phyloP scores from a whole-genome alignment of 1,140 invertebrate species.

The Neodiprion virginianus region DNA sequence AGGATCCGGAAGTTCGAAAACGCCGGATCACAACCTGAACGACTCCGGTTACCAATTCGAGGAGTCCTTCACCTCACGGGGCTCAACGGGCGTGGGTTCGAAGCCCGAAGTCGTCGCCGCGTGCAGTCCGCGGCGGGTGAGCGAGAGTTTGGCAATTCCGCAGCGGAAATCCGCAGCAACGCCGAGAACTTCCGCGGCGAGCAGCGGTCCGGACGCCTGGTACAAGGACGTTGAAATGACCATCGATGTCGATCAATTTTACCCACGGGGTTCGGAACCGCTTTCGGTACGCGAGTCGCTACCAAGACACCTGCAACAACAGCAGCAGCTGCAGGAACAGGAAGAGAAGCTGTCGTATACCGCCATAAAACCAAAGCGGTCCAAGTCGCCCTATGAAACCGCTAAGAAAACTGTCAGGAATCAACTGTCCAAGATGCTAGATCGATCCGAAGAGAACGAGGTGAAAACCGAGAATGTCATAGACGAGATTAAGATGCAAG shows the following conservation, averaged over 20 bases:
- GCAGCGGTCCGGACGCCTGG: constrained; percentile 35
- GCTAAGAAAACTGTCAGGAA: neutral
- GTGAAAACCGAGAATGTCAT: neutral
- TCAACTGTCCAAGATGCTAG: constrained; percentile 17
- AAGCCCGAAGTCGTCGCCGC: constrained; percentile 22
- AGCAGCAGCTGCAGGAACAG: neutral
- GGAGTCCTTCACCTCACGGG: constrained; percentile 33
- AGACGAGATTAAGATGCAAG: constrained; percentile 24
- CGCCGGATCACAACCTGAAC: constrained; percentile 25
- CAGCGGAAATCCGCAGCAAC: constrained; percentile 31
- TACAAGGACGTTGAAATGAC: constrained; percentile 37
- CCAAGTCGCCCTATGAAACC: neutral
- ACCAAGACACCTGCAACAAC: constrained; percentile 3
- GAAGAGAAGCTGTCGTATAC: constrained; percentile 21
- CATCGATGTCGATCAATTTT: constrained; percentile 29
- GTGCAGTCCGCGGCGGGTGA: constrained; percentile 39
- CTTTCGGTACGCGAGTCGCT: neutral
- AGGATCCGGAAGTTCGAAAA: constrained; percentile 1
- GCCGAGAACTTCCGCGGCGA: constrained; percentile 18
- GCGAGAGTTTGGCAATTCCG: constrained; percentile 47
- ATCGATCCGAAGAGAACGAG: constrained; percentile 8
- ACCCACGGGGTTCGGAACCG: neutral
- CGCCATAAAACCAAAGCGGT: neutral
- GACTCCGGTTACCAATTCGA: constrained; percentile 42
- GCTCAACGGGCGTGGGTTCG: constrained; percentile 12